Evolutionary conservation across 2,888 invertebrate genomes (phyloP), one percentile per base, ranked within the genome.

Genomic region (Adelognathus sp.): DNA sequence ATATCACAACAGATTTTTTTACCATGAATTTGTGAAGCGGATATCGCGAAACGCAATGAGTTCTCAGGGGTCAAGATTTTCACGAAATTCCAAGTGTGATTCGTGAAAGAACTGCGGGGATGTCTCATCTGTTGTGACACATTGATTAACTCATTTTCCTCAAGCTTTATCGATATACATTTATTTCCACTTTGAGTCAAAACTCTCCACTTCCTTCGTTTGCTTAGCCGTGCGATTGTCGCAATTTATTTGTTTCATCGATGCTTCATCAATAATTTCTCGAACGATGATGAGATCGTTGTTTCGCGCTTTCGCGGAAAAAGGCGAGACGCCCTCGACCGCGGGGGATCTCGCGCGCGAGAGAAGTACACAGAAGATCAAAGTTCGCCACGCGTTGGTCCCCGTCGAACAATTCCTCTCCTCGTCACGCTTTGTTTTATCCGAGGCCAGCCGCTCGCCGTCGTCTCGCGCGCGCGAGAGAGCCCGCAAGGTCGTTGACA

Each of bases 401-500:
- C 69, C 21, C 67, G 56, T 44, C 63, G 73, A 73, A 78, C 74
- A 66, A 78, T n/a, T n/a, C n/a, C n/a, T n/a, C n/a, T 78, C 69
- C 70, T 58, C 79, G 79, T 79, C 71, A 75, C 75, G 79, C 79
- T 79, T 75, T 79, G 75, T 79, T 79, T 74, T 79, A 61, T 27
- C 60, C 60, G 70, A 61, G 79, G 74, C 73, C 66, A 67, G 63
- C 71, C 44, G 70, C 79, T 71, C 60, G 11, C 61, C 36, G n/a
- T 24, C 70, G 64, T 54, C 50, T 66, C 74, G 36, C 41, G 18
- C 60, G 31, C 29, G 56, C n/a, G n/a, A n/a, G n/a, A n/a, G n/a
- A n/a, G n/a, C n/a, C n/a, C n/a, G 73, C 76, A 81, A 81, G 81
- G 81, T 81, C 81, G 50, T 81, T 81, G 78, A 79, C 81, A 79